A percentile compares a stretch with the other conserved stretches of the same genome.
These are phyloP conservation scores for Diaphora mendica DNA, from an alignment of 2,888 invertebrate species.

Conservation along the genomic window DNA sequence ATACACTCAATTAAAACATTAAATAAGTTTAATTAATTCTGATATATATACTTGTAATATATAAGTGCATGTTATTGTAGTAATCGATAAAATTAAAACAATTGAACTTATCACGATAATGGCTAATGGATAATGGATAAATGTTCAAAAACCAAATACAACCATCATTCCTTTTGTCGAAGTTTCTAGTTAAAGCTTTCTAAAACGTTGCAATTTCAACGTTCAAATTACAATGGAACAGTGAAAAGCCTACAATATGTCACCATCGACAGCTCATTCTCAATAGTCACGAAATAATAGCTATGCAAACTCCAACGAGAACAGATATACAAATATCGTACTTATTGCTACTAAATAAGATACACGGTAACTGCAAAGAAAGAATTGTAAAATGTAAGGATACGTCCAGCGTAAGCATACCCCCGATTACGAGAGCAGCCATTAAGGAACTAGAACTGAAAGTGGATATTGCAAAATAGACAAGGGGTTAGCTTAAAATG, in stretches of 20 bases:
- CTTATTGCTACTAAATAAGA: slow-evolving; percentile 41
- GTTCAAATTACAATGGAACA: slow-evolving; percentile 68
- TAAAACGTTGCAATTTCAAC: slow-evolving; percentile 56
- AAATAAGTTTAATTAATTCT: too few species aligned
- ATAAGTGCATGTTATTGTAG: neutral
- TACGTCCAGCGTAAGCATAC: slow-evolving; percentile 59
- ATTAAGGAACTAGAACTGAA: slow-evolving; percentile 12
- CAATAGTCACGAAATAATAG: slow-evolving; percentile 78
- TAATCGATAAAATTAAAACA: neutral
- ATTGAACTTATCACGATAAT: neutral
- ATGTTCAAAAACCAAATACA: too few species aligned
- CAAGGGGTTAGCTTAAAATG: slow-evolving; percentile 56
- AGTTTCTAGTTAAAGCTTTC: slow-evolving; percentile 30
- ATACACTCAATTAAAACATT: too few species aligned
- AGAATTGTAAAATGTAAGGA: slow-evolving; percentile 52
- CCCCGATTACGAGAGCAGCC: slow-evolving; percentile 46
- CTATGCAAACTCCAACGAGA: slow-evolving; percentile 30
- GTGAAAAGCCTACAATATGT: slow-evolving; percentile 82
- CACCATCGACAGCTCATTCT: slow-evolving; percentile 80
- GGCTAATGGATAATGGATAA: too few species aligned
- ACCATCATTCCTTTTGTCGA: neutral
- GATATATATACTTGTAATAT: too few species aligned
- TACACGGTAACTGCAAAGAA: slow-evolving; percentile 35
- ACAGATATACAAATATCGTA: slow-evolving; percentile 46
- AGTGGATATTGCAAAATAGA: slow-evolving; percentile 28